Percentiles rank a stretch among this genome's conserved stretches.
Conservation (phyloP, 1,140 invertebrate genomes). For the Hylyphantes graminicola region DNA sequence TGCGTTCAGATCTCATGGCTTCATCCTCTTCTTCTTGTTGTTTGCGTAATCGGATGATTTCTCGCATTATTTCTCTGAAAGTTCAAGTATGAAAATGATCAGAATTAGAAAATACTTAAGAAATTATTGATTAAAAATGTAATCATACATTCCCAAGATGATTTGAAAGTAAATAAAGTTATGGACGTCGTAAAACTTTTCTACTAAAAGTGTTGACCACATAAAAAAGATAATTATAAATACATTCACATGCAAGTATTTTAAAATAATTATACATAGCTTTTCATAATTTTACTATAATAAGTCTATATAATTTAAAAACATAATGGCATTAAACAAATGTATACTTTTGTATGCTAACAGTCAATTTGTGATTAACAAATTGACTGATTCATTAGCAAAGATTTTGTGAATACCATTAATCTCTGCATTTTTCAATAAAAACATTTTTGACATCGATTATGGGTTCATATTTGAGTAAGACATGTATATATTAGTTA, state of each 20-base stretch:
- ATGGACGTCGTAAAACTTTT: too few species aligned
- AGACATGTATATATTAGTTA: neutral
- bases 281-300: neutral
- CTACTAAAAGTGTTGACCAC: too few species aligned
- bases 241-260: neutral
- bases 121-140: neutral
- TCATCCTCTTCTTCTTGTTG: slow-evolving; percentile 58
- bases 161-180: too few species aligned
- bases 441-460: too few species aligned
- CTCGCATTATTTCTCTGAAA: slow-evolving; percentile 88
- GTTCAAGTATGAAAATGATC: neutral
- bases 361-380: neutral
- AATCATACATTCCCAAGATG: too few species aligned
- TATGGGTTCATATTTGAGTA: too few species aligned
- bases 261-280: neutral
- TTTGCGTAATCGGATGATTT: slow-evolving; percentile 88
- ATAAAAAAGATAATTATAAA: neutral
- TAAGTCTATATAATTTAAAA: neutral
- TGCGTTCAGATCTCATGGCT: slow-evolving; percentile 69
- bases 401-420: neutral
- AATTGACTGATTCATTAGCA: neutral
- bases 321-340: neutral
- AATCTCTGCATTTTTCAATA: neutral
- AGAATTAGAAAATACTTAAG: neutral
- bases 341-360: neutral